Evolutionary conservation across 2,113 vertebrate genomes (phyloP).

Genomic region (Ictalurus punctatus): DNA sequence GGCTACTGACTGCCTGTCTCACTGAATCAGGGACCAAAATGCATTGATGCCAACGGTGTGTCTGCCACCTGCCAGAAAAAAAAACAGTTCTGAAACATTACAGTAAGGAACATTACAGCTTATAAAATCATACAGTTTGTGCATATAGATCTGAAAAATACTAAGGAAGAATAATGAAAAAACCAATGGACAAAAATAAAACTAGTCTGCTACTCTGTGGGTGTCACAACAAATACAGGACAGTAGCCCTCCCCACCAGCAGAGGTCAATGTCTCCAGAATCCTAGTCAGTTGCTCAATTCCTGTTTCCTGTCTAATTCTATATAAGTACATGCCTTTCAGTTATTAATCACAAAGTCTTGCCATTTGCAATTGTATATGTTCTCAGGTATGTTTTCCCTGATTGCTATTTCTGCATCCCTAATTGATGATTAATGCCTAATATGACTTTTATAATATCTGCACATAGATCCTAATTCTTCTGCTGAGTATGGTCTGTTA

Average conservation of each 20-base stretch:
- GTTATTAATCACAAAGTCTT: not conserved
- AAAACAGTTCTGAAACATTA: not conserved
- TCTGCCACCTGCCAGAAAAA: slow-evolving; percentile 75
- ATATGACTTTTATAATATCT: not conserved
- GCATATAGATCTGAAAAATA: not conserved
- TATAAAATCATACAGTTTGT: not conserved
- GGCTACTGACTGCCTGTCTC: slow-evolving; percentile 63
- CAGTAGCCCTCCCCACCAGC: not conserved
- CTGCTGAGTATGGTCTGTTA: not conserved
- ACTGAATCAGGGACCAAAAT: slow-evolving; percentile 76
- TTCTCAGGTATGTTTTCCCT: not conserved
- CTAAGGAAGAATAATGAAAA: not conserved
- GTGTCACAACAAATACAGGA: not conserved
- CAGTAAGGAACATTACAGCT: not conserved
- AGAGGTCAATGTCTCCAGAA: not conserved
- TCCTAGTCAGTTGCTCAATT: not conserved
- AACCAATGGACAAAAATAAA: not conserved
- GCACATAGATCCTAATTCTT: not conserved
- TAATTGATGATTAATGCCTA: no score
- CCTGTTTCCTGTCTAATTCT: not conserved
- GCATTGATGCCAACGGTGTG: slow-evolving; percentile 79
- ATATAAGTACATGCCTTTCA: not conserved
- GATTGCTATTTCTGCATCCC: no score
- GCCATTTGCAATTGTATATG: not conserved
- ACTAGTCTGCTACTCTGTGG: not conserved